Base-by-base conservation (phyloP, 2,888 invertebrate genomes). In the Elaeidobius kamerunicus region DNA sequence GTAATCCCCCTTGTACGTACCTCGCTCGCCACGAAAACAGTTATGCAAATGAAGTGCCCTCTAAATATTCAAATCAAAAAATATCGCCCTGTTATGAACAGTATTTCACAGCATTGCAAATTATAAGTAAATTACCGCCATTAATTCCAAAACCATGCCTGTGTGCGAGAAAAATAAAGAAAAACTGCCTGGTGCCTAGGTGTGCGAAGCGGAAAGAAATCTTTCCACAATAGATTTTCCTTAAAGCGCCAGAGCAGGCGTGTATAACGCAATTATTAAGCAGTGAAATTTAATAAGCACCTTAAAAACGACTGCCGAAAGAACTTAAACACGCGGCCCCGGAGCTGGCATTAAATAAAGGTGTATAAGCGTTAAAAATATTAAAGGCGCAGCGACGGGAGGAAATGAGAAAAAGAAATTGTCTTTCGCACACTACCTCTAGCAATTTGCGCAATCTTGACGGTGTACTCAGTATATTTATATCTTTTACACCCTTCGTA, bases 381-480 rank as follows among this genome's bases (percentile, higher is more conserved):
- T 64, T 61, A 66, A 66, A 46, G 61, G 53, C 45, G 50, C 52
- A 60, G 53, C 55, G 59, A 55, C 61, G 62, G 34, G 52, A 56
- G 55, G 52, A 55, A 55, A 52, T 52, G 57, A 55, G 55, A 52
- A 55, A 55, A 50, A 54, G 56, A 58, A 47, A 59, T 58, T 61
- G 65, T 64, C 64, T 62, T 63, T 66, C 63, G 64, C 65, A 64
- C 64, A 65, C 65, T 60, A 65, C 52, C 49, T 61, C 59, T 61
- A 55, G 65, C 67, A 70, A 70, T 70, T 70, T 67, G 67, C 69
- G 65, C 69, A 70, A 70, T 70, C 69, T 68, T 67, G 69, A 67
- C 68, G 66, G 68, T 69, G 69, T 65, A 64, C 67, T 63, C 67
- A 66, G 69, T 71, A 69, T 71, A 71, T 72, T 71, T 71, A 70